A percentile compares a stretch with the other conserved stretches of the same genome.
Conservation (phyloP, 2,888 invertebrate species). For the Allophyes oxyacanthae region DNA sequence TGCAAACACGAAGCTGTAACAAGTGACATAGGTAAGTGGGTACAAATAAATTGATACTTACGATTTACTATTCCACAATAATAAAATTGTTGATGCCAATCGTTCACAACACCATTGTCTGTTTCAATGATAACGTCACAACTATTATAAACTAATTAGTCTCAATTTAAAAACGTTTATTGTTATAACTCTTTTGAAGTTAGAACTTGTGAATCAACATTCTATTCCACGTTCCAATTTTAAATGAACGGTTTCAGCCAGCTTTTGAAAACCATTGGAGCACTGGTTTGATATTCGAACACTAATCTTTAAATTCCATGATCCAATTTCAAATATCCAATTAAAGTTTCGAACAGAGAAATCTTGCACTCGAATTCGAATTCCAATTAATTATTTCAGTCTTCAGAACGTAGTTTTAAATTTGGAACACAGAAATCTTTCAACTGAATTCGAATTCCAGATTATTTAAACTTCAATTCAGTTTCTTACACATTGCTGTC, state of each 20-base stretch:
- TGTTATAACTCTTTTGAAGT: conserved; percentile 7
- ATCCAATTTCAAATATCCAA: neutral
- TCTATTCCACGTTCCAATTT: conserved; percentile 8
- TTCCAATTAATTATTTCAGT: neutral
- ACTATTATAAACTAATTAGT: conserved; percentile 46
- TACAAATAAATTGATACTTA: conserved; percentile 31
- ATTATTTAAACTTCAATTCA: neutral
- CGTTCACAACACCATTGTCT: conserved; percentile 18
- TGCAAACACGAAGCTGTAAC: no score
- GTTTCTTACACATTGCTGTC: conserved; percentile 11
- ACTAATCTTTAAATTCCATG: neutral
- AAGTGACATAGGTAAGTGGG: neutral
- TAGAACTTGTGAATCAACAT: conserved; percentile 4
- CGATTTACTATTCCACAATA: conserved; percentile 28
- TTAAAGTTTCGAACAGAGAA: neutral
- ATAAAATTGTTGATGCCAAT: conserved; percentile 7
- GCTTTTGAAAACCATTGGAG: neutral
- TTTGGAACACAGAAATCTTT: neutral
- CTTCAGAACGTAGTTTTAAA: neutral
- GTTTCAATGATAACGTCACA: conserved; percentile 15
- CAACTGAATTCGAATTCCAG: neutral
- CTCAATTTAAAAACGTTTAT: conserved; percentile 30
- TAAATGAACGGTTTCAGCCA: neutral
- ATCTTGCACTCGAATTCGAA: neutral
- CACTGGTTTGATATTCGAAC: neutral